These are phyloP conservation scores for sheep (Ovis aries) DNA, from an alignment of 2,113 vertebrate genomes.

Conservation along the genomic window DNA sequence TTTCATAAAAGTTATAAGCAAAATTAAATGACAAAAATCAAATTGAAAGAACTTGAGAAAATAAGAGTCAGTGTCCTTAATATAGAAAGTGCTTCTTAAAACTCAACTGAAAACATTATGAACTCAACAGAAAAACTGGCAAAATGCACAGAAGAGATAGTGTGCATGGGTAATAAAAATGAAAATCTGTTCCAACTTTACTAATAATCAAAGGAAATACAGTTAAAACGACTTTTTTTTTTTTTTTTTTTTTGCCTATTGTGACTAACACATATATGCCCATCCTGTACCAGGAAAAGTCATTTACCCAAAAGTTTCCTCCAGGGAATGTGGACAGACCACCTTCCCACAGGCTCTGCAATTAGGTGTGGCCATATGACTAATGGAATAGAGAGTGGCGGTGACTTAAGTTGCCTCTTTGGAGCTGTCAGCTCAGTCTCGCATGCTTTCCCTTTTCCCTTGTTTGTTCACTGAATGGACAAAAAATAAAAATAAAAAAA, in stretches of 20 bases:
- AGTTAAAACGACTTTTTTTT: neutral
- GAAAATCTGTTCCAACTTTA: neutral
- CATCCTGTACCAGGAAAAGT: neutral
- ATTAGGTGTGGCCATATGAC: neutral
- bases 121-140: neutral
- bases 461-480: neutral
- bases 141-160: neutral
- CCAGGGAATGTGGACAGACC: neutral
- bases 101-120: neutral
- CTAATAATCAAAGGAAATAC: neutral
- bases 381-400: neutral
- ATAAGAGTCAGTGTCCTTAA: neutral
- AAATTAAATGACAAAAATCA: neutral
- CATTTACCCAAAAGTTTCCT: neutral
- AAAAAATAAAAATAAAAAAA: neutral
- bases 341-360: neutral
- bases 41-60: neutral
- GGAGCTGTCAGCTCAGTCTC: neutral
- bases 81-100: neutral
- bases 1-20: neutral
- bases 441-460: neutral
- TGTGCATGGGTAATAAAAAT: neutral
- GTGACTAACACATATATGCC: neutral
- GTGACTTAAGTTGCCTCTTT: neutral
- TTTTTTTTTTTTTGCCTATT: neutral